Percentiles rank a stretch among this genome's conserved stretches.
Evolutionary conservation across 92 coral and sea anemone species (phyloP).

Genomic region (Hydrozoanthus gracilis): DNA sequence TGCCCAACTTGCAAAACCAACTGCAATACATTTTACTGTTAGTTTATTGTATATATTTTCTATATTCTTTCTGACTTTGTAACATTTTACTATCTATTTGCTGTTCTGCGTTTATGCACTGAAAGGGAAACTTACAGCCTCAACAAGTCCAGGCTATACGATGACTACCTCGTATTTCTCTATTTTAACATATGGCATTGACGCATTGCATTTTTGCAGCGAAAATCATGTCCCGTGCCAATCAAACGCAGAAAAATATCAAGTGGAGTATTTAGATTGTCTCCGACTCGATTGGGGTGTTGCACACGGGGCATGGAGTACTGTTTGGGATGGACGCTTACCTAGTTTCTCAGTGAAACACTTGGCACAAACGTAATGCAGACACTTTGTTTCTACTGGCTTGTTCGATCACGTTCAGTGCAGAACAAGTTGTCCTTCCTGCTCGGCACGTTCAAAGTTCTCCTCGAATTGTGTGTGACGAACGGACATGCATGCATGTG

Average conservation of each 20-base stretch:
- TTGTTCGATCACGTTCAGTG: slow-evolving; percentile 5
- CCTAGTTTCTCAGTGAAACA: slow-evolving; percentile 27
- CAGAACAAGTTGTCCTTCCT: slow-evolving; percentile 19
- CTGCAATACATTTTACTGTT: slow-evolving; percentile 27
- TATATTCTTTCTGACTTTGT: slow-evolving; percentile 1
- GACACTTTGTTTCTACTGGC: slow-evolving; percentile 37
- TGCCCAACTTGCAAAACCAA: slow-evolving; percentile 40
- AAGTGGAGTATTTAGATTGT: slow-evolving; percentile 7
- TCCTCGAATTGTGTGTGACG: slow-evolving; percentile 19
- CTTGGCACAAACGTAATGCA: slow-evolving; percentile 33
- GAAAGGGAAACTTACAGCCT: slow-evolving; percentile 21
- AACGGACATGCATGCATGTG: neutral
- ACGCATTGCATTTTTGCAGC: slow-evolving; percentile 31
- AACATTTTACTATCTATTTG: slow-evolving; percentile 24
- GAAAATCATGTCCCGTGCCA: slow-evolving; percentile 32
- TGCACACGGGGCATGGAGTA: too few relatives aligned
- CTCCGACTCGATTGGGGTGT: slow-evolving; percentile 5
- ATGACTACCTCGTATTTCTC: slow-evolving; percentile 24
- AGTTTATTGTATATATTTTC: slow-evolving; percentile 6
- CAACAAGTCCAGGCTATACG: slow-evolving; percentile 39
- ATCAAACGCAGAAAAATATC: slow-evolving; percentile 6
- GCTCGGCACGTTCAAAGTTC: slow-evolving; percentile 18
- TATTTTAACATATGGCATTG: slow-evolving; percentile 23
- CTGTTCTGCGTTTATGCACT: neutral
- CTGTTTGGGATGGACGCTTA: too few relatives aligned